Evolutionary conservation across 2,797 vertebrate genomes (phyloP), one percentile per base, ranked within the genome.

Genomic region (Molossus alvarezi): DNA sequence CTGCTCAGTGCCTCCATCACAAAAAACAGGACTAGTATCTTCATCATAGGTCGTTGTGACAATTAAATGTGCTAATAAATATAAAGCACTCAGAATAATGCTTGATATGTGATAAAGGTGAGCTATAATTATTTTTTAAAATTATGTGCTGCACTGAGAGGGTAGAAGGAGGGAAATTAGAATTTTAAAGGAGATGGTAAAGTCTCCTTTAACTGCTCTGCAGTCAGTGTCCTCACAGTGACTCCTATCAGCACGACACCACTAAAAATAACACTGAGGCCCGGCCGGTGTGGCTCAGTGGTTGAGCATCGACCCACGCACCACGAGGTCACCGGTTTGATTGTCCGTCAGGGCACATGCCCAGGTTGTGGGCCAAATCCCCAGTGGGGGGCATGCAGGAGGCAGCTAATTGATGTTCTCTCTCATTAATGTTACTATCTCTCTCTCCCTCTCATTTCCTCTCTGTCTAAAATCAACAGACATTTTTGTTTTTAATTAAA

Each of bases 51-150:
- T 67, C 17, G 0, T 27, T 60, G 7, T 45, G 48, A 53, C 29
- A 57, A 95, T 58, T 20, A 69, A 71, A 62, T 79, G 20, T 84
- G 18, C 48, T 18, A 48, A 88, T 23, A 65, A 4, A 29, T 62
- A 37, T 5, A 64, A 85, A 88, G 33, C 14, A 48, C 14, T 73
- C 71, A 73, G 11, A 90, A 29, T 53, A 18, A 12, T 53, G 8
- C 55, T 58, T 79, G 48, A 21, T 48, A 18, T 6, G 25, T 77
- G 48, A 14, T 14, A 73, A 94, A 69, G 55, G 37, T 55, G 53
- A 76, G 23, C 14, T 82, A 11, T 86, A 71, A 29, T 60, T 86
- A 88, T 86, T 90, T 94, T 88, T 37, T 53, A 76, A 94, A 95
- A 37, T 45, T n/a, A 91, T 71, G n/a, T 79, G 12, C 33, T 69